Conservation (phyloP, 2,797 vertebrate species). For the Phalloptychus januarius region DNA sequence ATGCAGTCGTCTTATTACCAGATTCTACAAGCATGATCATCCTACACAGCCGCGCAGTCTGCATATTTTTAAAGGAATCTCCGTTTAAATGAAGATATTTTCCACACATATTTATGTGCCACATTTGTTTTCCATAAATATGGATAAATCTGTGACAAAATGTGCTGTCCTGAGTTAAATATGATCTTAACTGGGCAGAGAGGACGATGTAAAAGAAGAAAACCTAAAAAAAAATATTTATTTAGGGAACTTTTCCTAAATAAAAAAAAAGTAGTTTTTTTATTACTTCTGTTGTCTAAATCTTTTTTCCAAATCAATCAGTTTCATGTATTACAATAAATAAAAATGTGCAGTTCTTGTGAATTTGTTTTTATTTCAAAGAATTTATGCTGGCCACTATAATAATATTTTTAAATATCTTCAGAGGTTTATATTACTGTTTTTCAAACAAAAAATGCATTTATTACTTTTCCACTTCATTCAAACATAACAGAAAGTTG, state of each 20-base stretch:
- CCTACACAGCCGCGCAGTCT: conserved; percentile 76
- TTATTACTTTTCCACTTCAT: neutral
- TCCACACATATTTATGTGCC: conserved; percentile 46
- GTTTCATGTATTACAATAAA: neutral
- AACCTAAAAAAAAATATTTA: neutral
- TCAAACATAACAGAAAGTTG: neutral
- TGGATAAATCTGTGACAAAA: neutral
- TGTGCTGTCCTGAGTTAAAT: neutral
- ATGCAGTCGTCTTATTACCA: conserved; percentile 81
- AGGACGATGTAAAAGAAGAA: neutral
- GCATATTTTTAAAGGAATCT: conserved; percentile 74
- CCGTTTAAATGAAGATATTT: conserved; percentile 64
- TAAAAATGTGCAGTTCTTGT: neutral
- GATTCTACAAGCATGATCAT: conserved; percentile 77
- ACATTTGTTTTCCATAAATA: conserved; percentile 6
- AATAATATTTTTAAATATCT: neutral
- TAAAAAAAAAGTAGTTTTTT: neutral
- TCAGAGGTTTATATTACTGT: neutral
- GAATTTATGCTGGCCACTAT: neutral
- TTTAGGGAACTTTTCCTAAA: neutral
- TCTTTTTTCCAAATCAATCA: neutral
- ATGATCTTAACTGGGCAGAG: neutral
- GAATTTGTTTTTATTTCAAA: neutral
- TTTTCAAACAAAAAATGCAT: neutral
- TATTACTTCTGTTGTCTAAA: neutral